Conservation (phyloP, 2,113 vertebrate genomes). For the Spea bombifrons region DNA sequence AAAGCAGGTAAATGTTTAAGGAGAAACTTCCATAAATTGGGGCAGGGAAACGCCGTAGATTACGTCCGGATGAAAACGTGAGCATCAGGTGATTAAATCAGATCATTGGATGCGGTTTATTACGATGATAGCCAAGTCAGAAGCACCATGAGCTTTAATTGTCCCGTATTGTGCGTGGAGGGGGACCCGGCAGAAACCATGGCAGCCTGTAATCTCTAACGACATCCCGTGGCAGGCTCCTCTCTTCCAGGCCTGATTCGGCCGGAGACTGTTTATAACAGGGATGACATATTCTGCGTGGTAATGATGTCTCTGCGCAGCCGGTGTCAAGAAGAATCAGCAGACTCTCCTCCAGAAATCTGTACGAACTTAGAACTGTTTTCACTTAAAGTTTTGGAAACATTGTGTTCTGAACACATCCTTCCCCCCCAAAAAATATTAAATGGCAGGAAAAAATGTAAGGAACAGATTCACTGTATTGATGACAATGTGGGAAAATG, state of each 20-base stretch:
- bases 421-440: not conserved
- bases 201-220: conserved; percentile 28
- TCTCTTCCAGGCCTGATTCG: conserved; percentile 35
- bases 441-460: too few relatives aligned
- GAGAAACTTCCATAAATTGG: too few relatives aligned
- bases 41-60: too few relatives aligned
- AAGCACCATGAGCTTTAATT: too few relatives aligned
- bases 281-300: conserved; percentile 41
- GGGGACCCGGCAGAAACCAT: conserved; percentile 4
- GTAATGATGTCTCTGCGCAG: conserved; percentile 42
- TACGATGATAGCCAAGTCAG: too few relatives aligned
- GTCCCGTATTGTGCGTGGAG: too few relatives aligned
- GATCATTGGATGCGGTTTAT: too few relatives aligned
- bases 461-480: too few relatives aligned
- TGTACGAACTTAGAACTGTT: conserved; percentile 14
- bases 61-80: too few relatives aligned
- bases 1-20: too few relatives aligned
- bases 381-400: conserved; percentile 5
- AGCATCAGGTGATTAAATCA: too few relatives aligned
- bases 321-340: conserved; percentile 32
- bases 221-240: conserved; percentile 21
- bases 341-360: conserved; percentile 9
- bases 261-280: conserved; percentile 46
- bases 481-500: too few relatives aligned
- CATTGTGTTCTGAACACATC: not conserved